These are phyloP conservation scores for Paracanthobrama guichenoti DNA, from an alignment of 2,113 vertebrate genomes.

Conservation along the genomic window DNA sequence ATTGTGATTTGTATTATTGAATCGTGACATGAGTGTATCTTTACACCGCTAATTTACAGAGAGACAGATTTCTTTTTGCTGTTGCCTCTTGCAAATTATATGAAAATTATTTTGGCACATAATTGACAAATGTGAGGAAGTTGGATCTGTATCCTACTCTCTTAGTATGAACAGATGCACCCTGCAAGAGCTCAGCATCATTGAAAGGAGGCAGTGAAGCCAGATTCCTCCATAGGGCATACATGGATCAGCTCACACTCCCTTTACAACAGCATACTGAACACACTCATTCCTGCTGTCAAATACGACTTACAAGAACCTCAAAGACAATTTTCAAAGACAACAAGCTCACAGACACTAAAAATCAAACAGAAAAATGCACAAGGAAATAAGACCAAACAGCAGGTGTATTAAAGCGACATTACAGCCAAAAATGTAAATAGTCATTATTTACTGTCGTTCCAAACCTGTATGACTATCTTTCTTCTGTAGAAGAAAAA, in stretches of 20 bases:
- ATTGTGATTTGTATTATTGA: too few relatives aligned
- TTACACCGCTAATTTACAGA: neutral
- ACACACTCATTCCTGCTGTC: neutral
- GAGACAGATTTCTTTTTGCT: neutral
- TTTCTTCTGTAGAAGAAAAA: neutral
- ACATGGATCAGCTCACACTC: neutral
- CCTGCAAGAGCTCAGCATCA: conserved; percentile 3
- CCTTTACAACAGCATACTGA: neutral
- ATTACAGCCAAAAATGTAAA: neutral
- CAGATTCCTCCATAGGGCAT: neutral
- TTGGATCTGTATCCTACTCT: neutral
- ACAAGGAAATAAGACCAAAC: neutral
- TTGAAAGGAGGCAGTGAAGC: neutral
- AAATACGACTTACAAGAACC: neutral
- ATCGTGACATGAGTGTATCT: too few relatives aligned
- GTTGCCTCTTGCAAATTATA: neutral
- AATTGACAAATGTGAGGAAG: neutral
- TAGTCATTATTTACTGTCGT: neutral
- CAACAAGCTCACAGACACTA: neutral
- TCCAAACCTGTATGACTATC: neutral
- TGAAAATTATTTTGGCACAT: neutral
- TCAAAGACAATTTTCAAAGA: neutral
- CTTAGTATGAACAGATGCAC: neutral
- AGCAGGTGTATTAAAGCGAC: neutral
- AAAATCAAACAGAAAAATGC: neutral